Evolutionary conservation across 2,797 vertebrate genomes (phyloP).

Genomic region (Bufotes viridis): DNA sequence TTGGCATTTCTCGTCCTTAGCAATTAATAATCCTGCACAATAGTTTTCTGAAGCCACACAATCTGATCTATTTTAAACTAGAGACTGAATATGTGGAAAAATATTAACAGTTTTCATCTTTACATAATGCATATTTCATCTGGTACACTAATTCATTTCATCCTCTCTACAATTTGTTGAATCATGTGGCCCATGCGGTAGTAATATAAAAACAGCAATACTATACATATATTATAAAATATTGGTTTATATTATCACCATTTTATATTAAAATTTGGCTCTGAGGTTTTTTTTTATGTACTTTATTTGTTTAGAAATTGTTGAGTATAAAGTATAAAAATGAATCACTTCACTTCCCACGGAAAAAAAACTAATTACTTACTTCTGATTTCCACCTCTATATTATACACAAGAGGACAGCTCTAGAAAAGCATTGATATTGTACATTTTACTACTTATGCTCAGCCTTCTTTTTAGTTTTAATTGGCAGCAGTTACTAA

Average conservation of each 20-base stretch:
- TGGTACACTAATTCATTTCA: not conserved
- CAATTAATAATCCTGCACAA: slow-evolving; percentile 50
- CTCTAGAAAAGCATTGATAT: not conserved
- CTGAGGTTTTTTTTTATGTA: not conserved
- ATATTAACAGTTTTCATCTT: slow-evolving; percentile 39
- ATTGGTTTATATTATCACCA: not conserved
- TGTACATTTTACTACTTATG: not conserved
- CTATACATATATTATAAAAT: not conserved
- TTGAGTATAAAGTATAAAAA: not conserved
- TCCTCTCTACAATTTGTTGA: not conserved
- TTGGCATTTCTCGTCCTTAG: slow-evolving; percentile 45
- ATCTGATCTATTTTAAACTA: slow-evolving; percentile 42
- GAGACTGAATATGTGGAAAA: slow-evolving; percentile 20
- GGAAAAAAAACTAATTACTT: not conserved
- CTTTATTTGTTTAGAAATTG: not conserved
- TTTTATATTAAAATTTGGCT: not conserved
- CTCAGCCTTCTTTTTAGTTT: not conserved
- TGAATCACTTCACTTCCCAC: not conserved
- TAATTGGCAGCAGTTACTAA: not conserved
- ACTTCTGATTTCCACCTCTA: not conserved
- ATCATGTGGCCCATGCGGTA: not conserved
- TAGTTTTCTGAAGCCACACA: slow-evolving; percentile 23
- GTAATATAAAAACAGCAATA: not conserved
- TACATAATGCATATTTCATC: not conserved
- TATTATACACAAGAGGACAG: slow-evolving; percentile 11